Evolutionary conservation across 2,113 vertebrate species (phyloP).

Genomic region (Xiphorhynchus elegans): DNA sequence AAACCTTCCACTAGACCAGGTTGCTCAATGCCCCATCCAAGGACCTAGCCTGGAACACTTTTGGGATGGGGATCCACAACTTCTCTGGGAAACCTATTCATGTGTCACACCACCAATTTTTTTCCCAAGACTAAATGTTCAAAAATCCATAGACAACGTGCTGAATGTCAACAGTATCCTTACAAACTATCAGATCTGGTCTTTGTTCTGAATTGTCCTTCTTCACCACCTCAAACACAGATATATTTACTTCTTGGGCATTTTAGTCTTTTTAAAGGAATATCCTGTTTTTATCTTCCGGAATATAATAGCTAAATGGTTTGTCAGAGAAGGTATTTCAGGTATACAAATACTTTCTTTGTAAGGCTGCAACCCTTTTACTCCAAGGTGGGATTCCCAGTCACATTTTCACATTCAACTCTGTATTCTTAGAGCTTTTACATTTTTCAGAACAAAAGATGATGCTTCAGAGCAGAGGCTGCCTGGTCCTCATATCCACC

Average conservation of each 20-base stretch:
- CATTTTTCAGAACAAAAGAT: neutral
- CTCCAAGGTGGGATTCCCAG: neutral
- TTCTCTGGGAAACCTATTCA: neutral
- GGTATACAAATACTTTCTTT: neutral
- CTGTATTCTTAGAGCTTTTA: neutral
- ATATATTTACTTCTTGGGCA: neutral
- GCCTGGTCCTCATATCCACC: neutral
- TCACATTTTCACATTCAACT: neutral
- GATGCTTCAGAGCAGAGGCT: neutral
- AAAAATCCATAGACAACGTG: neutral
- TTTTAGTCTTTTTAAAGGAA: neutral
- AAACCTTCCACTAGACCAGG: neutral
- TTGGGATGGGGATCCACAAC: neutral
- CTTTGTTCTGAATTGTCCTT: neutral
- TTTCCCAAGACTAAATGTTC: neutral
- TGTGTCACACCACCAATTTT: neutral
- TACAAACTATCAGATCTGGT: neutral
- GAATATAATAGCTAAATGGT: neutral
- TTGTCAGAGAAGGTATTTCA: neutral
- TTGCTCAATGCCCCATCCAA: neutral
- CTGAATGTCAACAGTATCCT: neutral
- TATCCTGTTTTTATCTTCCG: neutral
- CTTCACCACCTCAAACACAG: neutral
- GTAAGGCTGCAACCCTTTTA: neutral
- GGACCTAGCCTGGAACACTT: neutral